Conservation (phyloP, 2,113 vertebrate species). For the Paradoxurus hermaphroditus region DNA sequence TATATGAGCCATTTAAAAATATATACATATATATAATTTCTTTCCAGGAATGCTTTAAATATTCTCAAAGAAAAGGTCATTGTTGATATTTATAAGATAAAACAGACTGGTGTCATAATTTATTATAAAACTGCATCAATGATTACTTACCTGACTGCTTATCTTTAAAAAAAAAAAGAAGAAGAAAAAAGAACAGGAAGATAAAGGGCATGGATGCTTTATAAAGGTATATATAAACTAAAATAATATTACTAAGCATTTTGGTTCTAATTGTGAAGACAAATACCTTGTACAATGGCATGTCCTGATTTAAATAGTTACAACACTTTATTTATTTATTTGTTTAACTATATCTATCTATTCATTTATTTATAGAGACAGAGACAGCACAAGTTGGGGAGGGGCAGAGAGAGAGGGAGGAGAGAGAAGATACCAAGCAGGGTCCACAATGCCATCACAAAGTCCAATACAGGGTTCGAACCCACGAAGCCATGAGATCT, state of each 20-base stretch:
- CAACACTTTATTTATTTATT: background rate
- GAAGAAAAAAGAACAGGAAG: background rate
- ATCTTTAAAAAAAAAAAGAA: background rate
- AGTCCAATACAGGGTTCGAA: too few species aligned
- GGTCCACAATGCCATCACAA: too few species aligned
- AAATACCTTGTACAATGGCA: background rate
- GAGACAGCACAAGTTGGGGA: too few species aligned
- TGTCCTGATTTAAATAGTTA: background rate
- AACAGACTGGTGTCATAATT: background rate
- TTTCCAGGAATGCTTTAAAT: background rate
- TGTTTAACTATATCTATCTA: too few species aligned
- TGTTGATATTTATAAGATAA: background rate
- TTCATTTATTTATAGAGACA: too few species aligned
- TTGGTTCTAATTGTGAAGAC: background rate
- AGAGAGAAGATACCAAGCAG: too few species aligned
- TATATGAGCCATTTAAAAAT: background rate
- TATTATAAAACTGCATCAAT: background rate
- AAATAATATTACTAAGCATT: background rate
- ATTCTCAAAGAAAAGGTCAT: constrained; percentile 7
- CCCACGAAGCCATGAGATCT: too few species aligned
- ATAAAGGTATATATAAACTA: background rate
- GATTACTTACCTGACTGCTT: background rate
- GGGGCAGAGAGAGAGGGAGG: too few species aligned
- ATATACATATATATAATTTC: background rate
- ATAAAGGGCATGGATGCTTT: background rate